These are phyloP conservation scores for Indicator maculatus DNA, from an alignment of 2,113 vertebrate genomes.

Conservation along the genomic window DNA sequence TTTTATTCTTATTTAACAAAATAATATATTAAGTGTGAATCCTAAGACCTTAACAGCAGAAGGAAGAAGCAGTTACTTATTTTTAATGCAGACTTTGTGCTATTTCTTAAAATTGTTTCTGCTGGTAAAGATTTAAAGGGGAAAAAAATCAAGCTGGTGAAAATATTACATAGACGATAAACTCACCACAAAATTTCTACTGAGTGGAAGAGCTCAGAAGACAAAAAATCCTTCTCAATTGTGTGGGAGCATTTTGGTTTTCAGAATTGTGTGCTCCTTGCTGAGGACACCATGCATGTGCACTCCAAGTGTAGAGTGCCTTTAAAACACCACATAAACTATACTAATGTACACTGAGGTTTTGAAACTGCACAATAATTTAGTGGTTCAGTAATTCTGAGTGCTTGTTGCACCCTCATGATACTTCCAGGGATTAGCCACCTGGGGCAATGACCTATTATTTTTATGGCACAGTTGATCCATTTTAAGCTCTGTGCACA, in stretches of 20 bases:
- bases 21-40: neutral
- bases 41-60: neutral
- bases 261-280: neutral
- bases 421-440: neutral
- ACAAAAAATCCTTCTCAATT: neutral
- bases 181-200: neutral
- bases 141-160: neutral
- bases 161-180: neutral
- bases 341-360: neutral
- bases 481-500: neutral
- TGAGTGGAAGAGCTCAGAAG: neutral
- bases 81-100: neutral
- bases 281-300: neutral
- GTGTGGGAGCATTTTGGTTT: neutral
- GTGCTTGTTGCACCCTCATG: neutral
- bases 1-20: slow-evolving; percentile 3
- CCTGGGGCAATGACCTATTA: neutral
- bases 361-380: neutral
- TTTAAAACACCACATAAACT: neutral
- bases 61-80: neutral
- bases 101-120: neutral
- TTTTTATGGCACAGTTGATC: neutral
- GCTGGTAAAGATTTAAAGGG: neutral
- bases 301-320: neutral
- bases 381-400: neutral